Evolutionary conservation across 2,797 vertebrate genomes (phyloP), one percentile per base, ranked within the genome.

Genomic region (Oophaga sylvatica): DNA sequence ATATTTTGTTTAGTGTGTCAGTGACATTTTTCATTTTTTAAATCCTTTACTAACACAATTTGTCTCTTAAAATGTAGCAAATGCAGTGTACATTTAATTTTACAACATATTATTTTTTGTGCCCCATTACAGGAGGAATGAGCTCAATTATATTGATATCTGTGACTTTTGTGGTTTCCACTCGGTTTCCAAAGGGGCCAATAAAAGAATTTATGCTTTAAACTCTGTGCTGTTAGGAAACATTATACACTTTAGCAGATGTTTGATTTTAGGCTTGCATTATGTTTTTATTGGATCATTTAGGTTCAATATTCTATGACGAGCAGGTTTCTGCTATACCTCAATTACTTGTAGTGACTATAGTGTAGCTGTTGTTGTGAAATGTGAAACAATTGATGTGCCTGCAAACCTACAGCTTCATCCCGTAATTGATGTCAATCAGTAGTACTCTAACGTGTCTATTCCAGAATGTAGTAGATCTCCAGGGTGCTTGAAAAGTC

Each of bases 341-440:
- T 31, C 41, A 75, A 48, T 75, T 75, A 22, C 35, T 4, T 48
- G 19, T n/a, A 75, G 71, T 22, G 45, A 12, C 41, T n/a, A 48
- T 75, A 75, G 19, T n/a, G 41, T 75, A 8, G 3, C 41, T 48
- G 41, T 22, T 75, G 70, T 73, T 45, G 68, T 71, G 35, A 73
- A 45, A 73, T 75, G 71, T 75, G 20, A 75, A 73, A 73, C 35
- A 75, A 12, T 75, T 48, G 35, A 48, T 48, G 71, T 75, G 71
- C 13, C 71, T 75, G 71, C 35, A 75, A 75, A 22, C 71, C 19
- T 75, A 75, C 41, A 75, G 19, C 41, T 75, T 48, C 71, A 75
- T 75, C 19, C 41, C 20, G 41, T 75, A 45, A 75, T 84, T 84
- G 68, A 59, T 48, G 60, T 81, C 63, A 65, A 53, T 75, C 17